Conservation (phyloP, 2,797 vertebrate genomes). For the Chaetophractus vellerosus region DNA sequence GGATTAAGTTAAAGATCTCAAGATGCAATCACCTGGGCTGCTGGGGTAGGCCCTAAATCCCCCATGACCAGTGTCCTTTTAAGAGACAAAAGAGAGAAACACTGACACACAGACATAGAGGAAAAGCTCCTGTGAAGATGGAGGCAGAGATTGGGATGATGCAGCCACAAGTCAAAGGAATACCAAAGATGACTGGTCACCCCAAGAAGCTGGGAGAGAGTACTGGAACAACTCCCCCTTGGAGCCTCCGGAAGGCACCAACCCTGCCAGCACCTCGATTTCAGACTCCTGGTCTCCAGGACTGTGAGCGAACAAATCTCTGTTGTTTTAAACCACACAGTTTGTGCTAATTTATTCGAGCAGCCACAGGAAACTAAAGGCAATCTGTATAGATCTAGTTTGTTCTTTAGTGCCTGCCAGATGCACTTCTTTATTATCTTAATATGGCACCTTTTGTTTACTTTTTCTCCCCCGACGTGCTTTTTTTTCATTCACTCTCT, state of each 20-base stretch:
- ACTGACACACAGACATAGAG: background rate
- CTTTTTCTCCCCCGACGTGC: background rate
- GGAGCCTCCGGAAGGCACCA: background rate
- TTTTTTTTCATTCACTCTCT: background rate
- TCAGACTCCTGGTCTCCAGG: background rate
- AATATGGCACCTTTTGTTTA: background rate
- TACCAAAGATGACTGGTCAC: background rate
- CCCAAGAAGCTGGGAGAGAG: background rate
- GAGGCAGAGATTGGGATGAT: background rate
- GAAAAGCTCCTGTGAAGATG: background rate
- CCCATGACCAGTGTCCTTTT: no score
- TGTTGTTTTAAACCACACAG: no score
- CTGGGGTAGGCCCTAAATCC: no score
- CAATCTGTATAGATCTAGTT: no score
- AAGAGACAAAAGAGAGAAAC: background rate
- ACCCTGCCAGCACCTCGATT: background rate
- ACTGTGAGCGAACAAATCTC: background rate
- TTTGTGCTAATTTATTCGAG: no score
- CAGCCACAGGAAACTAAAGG: no score
- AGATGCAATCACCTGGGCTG: no score
- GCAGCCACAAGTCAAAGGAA: background rate
- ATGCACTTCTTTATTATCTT: background rate
- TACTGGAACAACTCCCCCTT: background rate
- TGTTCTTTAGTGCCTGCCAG: no score
- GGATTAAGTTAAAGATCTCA: no score